Conservation (phyloP, 2,797 vertebrate genomes). For the Hapalemur alaotrensis region DNA sequence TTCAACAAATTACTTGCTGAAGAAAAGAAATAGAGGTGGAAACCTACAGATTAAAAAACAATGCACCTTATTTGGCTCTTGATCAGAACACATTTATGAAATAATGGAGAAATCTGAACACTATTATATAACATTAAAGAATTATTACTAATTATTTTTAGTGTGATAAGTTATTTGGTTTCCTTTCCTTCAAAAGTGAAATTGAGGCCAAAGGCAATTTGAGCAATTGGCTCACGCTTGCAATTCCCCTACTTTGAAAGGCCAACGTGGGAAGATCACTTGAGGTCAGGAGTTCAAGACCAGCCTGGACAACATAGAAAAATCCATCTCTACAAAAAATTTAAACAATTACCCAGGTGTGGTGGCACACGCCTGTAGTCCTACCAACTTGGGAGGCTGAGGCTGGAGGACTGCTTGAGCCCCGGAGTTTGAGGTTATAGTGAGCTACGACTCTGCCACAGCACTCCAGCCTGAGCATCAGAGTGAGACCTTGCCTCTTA, state of each 20-base stretch:
- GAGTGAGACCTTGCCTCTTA: neutral
- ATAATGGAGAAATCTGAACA: constrained; percentile 2
- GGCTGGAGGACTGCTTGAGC: too few relatives aligned
- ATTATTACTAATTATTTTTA: constrained; percentile 44
- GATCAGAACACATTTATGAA: neutral
- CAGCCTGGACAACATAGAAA: too few relatives aligned
- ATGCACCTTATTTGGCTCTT: neutral
- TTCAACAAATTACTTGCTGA: constrained; percentile 43
- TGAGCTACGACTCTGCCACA: too few relatives aligned
- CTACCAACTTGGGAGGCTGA: too few relatives aligned
- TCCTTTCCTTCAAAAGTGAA: constrained; percentile 11
- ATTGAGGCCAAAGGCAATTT: neutral
- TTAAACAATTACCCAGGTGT: too few relatives aligned
- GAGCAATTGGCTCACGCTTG: neutral
- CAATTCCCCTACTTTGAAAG: neutral
- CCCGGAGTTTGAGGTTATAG: too few relatives aligned
- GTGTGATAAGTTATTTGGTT: neutral
- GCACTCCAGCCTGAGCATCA: too few relatives aligned
- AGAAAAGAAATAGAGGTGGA: neutral
- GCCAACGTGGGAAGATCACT: too few relatives aligned
- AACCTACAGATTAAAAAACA: neutral
- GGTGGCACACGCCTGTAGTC: too few relatives aligned
- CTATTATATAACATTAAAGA: neutral
- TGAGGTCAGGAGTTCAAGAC: too few relatives aligned
- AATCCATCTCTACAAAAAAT: too few relatives aligned